These are phyloP conservation scores for Aphrocallistes beatrix DNA, from an alignment of 37 sponge, comb jelly and placozoan genomes.

Conservation along the genomic window DNA sequence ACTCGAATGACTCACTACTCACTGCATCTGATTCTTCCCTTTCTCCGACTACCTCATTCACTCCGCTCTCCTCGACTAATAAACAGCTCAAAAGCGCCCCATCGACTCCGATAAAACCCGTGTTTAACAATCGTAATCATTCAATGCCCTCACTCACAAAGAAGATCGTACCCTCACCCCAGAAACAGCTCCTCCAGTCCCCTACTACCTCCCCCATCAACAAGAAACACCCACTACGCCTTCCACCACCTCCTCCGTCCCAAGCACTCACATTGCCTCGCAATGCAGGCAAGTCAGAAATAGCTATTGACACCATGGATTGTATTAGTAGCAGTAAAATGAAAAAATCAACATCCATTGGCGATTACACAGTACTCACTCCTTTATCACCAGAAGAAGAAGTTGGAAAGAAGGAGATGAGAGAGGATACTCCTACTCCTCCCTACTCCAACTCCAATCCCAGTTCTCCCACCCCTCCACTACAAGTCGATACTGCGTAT, in stretches of 20 bases:
- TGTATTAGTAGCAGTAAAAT: too few relatives aligned
- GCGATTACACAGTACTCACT: neutral
- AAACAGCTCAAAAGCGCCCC: too few relatives aligned
- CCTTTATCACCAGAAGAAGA: neutral
- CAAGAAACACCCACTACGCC: neutral
- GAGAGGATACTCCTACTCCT: too few relatives aligned
- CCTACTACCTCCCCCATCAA: neutral
- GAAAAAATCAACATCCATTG: neutral
- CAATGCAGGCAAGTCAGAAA: neutral
- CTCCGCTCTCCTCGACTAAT: too few relatives aligned
- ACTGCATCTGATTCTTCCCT: too few relatives aligned
- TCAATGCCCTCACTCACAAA: neutral
- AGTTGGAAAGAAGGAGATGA: too few relatives aligned
- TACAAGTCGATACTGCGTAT: too few relatives aligned
- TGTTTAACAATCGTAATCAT: neutral
- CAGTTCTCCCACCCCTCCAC: too few relatives aligned
- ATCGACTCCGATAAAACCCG: neutral
- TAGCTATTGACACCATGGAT: too few relatives aligned
- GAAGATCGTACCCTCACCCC: neutral
- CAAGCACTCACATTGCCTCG: neutral
- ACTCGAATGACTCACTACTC: too few relatives aligned
- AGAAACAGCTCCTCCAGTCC: neutral
- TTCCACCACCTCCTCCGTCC: neutral
- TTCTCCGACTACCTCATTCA: too few relatives aligned
- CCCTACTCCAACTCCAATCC: too few relatives aligned